Base-by-base conservation (phyloP, 2,888 invertebrate species). In the Cheilosia grossa region DNA sequence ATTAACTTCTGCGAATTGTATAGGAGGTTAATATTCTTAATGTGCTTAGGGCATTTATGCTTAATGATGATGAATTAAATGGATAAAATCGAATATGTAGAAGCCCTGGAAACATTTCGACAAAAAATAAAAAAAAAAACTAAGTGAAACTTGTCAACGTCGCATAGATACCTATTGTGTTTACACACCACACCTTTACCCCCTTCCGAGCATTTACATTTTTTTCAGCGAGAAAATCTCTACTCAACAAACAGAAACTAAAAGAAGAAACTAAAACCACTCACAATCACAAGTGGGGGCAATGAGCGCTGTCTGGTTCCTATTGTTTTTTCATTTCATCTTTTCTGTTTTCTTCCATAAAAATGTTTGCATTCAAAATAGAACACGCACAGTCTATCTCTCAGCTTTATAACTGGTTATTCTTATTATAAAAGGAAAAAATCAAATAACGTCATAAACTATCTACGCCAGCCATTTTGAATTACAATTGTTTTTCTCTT, bases 401-500 rank as follows among this genome's bases (percentile, higher is more conserved):
- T 40, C 58, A 51, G 40, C 49, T 24, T 9, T 7, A 58, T 17
- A 61, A 59, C 61, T 72, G 19, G 61, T 58, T 79, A 51, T 37
- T 24, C 54, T 47, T 37, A 42, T 49, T 30, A 9, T 47, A 54
- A 61, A 37, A 27, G 6, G 27, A 4, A 70, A 40, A 6, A 42
- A 49, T 44, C 47, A 53, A 30, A 54, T 47, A 80, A 79, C 79
- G 69, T 80, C 74, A 83, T 74, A 66, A 59, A 59, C 63, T 64
- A 79, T 73, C 67, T 24, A 74, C 73, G 63, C 58, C 82, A 83
- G 73, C 82, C 83, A 83, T 83, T 79, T 83, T 83, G 83, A 80
- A 83, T 83, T 80, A 73, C 63, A 79, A 63, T 63, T 54, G 70
- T 69, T 83, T 47, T 69, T 33, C 9, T 47, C 19, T 44, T 9